phyloP scores from a whole-genome alignment of 30 jellyfish, hydroid and myxozoan species.

The Morbakka virulenta region DNA sequence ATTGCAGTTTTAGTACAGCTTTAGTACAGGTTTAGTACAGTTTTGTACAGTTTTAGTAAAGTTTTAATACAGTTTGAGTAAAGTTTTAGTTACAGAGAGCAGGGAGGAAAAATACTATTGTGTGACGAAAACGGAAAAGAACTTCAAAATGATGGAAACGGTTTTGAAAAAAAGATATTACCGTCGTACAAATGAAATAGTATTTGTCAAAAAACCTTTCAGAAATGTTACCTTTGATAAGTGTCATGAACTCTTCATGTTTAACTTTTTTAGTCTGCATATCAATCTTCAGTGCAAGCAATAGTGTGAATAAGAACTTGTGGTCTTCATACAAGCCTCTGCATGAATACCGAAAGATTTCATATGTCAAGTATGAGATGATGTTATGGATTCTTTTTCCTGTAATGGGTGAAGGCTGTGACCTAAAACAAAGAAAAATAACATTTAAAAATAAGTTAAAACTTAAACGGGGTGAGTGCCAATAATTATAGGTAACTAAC shows the following conservation, averaged over 20 bases:
- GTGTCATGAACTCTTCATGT: conserved; percentile 69
- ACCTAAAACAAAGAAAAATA: conserved; percentile 36
- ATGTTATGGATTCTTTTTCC: conserved; percentile 74
- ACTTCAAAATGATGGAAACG: neutral
- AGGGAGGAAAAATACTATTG: neutral
- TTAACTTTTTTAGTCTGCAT: conserved; percentile 52
- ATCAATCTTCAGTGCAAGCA: conserved; percentile 77
- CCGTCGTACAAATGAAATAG: neutral
- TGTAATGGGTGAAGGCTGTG: conserved; percentile 83
- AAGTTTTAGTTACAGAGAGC: no score
- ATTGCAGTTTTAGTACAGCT: no score
- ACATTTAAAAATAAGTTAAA: no score
- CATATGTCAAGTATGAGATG: conserved; percentile 58
- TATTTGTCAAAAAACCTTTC: neutral
- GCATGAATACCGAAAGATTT: conserved; percentile 74
- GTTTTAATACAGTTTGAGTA: no score
- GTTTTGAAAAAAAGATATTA: neutral
- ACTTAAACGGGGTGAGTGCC: no score
- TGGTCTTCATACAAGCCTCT: conserved; percentile 77
- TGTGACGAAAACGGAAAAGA: neutral
- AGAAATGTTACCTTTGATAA: conserved; percentile 55
- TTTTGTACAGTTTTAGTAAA: no score
- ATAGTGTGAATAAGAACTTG: conserved; percentile 66
- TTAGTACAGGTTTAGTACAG: no score
- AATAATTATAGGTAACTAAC: no score